Percentiles rank a stretch among this genome's conserved stretches.
These are phyloP conservation scores for Belgica antarctica DNA, from an alignment of 2,888 invertebrate species.

Conservation along the genomic window DNA sequence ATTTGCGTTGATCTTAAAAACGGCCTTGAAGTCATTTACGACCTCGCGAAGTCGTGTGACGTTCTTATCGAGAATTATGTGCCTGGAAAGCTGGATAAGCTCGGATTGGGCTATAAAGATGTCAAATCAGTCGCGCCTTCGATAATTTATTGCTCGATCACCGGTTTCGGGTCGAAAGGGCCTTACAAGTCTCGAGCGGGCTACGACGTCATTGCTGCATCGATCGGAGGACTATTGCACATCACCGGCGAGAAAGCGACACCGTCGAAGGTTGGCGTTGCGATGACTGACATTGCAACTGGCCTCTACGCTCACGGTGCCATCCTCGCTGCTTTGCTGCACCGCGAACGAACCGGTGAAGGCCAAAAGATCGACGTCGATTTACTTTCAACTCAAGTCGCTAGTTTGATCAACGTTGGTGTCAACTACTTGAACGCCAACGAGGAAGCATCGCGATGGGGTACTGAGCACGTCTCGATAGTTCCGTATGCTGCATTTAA, in stretches of 20 bases:
- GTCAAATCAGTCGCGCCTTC: conserved; percentile 69
- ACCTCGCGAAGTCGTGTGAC: conserved; percentile 76
- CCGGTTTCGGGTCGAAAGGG: conserved; percentile 85
- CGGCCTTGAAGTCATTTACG: conserved; percentile 66
- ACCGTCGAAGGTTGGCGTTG: conserved; percentile 89
- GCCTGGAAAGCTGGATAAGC: conserved; percentile 77
- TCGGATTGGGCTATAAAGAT: conserved; percentile 77
- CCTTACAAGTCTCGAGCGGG: conserved; percentile 87
- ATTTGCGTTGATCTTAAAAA: conserved; percentile 81
- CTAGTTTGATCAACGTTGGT: conserved; percentile 83
- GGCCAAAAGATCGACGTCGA: conserved; percentile 95
- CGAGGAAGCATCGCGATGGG: conserved; percentile 74
- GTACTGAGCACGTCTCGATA: conserved; percentile 91
- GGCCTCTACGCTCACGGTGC: conserved; percentile 94
- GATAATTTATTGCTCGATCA: conserved; percentile 89
- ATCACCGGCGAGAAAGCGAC: conserved; percentile 83
- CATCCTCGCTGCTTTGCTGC: conserved; percentile 83
- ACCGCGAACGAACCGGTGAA: conserved; percentile 70
- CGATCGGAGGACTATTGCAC: conserved; percentile 84
- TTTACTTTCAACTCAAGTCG: conserved; percentile 88
- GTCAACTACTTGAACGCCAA: conserved; percentile 87
- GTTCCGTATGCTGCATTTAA: conserved; percentile 92
- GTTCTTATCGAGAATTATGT: conserved; percentile 91
- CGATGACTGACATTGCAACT: conserved; percentile 88
- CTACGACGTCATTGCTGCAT: conserved; percentile 93